phyloP scores from a whole-genome alignment of 2,113 vertebrate species.

The Beaufortia kweichowensis region DNA sequence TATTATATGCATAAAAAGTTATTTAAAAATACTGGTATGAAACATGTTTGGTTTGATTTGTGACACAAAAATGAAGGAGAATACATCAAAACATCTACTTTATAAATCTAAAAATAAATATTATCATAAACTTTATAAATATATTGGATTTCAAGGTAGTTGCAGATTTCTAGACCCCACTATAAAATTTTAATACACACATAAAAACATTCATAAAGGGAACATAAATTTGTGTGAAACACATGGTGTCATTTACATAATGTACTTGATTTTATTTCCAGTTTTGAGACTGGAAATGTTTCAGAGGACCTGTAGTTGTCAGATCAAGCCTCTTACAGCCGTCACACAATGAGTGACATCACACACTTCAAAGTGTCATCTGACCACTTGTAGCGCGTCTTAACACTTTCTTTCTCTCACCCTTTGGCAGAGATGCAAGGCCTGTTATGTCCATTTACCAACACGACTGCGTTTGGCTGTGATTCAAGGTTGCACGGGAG shows the following conservation, averaged over 20 bases:
- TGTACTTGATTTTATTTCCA: constrained; percentile 16
- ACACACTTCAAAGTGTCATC: constrained; percentile 39
- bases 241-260: constrained; percentile 4
- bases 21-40: too few relatives aligned
- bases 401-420: constrained; percentile 23
- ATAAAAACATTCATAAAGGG: background rate
- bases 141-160: too few relatives aligned
- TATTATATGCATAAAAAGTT: too few relatives aligned
- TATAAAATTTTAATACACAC: background rate
- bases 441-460: constrained; percentile 50
- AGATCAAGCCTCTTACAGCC: constrained; percentile 11
- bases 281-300: constrained; percentile 8
- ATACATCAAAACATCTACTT: too few relatives aligned
- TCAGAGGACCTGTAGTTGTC: constrained; percentile 26
- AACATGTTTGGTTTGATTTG: too few relatives aligned
- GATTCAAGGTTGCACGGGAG: constrained; percentile 51
- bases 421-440: constrained; percentile 32
- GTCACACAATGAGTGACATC: constrained; percentile 20
- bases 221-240: background rate
- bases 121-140: too few relatives aligned
- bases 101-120: too few relatives aligned
- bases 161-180: background rate
- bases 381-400: constrained; percentile 28
- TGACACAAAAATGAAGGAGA: too few relatives aligned
- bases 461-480: constrained; percentile 40